Conservation (phyloP, 2,113 vertebrate genomes). For the Cnemophilus loriae region DNA sequence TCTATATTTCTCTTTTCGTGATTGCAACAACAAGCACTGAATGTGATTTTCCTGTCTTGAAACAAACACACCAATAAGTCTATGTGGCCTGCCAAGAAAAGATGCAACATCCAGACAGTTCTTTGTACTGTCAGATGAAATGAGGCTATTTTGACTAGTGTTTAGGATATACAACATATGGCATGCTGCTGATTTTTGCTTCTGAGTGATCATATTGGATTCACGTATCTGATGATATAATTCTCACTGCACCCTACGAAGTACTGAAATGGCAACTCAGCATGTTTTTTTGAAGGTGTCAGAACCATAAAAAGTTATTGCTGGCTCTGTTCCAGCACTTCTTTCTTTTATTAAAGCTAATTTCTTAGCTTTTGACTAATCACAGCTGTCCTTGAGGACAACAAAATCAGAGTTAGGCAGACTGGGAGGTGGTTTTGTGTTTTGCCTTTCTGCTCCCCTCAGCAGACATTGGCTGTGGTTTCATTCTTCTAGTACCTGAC, state of each 20-base stretch:
- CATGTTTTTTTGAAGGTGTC: background rate
- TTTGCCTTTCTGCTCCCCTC: background rate
- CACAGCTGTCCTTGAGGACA: background rate
- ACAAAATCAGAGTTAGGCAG: background rate
- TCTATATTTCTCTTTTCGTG: background rate
- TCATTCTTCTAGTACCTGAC: background rate
- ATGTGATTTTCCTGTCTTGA: background rate
- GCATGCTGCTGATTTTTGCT: constrained; percentile 2
- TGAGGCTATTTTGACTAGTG: constrained; percentile 25
- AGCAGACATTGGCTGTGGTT: background rate
- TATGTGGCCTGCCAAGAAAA: constrained; percentile 34
- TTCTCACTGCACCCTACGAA: background rate
- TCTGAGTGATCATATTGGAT: background rate
- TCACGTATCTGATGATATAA: background rate
- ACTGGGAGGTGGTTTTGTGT: background rate
- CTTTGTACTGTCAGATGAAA: constrained; percentile 24
- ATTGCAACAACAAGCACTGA: background rate
- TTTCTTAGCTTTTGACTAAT: background rate
- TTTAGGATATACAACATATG: constrained; percentile 21
- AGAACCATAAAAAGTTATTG: background rate
- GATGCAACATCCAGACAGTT: background rate
- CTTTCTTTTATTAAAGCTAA: background rate
- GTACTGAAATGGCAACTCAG: background rate
- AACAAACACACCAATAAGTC: constrained; percentile 13
- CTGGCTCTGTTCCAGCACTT: background rate